Evolutionary conservation across 2,888 invertebrate genomes (phyloP).

Genomic region (Epistrophella euchroma): DNA sequence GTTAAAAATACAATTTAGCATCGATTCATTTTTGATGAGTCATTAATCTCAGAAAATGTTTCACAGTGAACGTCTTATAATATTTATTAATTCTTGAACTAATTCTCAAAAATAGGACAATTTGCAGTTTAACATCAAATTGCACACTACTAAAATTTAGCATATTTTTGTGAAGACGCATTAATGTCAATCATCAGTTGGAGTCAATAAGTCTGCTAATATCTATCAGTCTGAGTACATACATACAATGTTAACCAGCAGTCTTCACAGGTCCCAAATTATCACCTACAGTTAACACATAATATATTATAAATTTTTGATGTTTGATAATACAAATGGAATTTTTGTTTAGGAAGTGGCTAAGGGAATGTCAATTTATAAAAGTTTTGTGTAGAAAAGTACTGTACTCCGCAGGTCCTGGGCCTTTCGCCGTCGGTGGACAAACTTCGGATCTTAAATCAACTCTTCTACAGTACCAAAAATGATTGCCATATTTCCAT

Average conservation of each 20-base stretch:
- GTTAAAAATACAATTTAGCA: no score
- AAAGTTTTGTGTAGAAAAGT: no score
- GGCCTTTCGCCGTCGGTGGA: no score
- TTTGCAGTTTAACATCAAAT: constrained; percentile 7
- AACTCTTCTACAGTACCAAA: no score
- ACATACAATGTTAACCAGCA: constrained; percentile 15
- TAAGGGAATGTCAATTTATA: no score
- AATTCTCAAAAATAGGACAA: neutral
- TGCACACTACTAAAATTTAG: neutral
- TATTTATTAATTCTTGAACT: neutral
- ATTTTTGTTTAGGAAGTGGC: no score
- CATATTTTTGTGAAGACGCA: constrained; percentile 11
- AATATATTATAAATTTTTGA: neutral
- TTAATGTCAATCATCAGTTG: neutral
- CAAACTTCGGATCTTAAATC: no score
- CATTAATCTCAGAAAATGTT: no score
- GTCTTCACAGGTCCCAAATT: constrained; percentile 14
- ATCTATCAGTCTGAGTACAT: neutral
- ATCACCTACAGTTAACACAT: constrained; percentile 10
- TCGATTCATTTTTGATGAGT: no score
- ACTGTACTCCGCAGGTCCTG: no score
- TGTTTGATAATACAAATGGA: neutral
- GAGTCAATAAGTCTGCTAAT: constrained; percentile 13
- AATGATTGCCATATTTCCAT: no score
- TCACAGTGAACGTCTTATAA: neutral